phyloP scores from a whole-genome alignment of 2,113 vertebrate species.

The Passer domesticus region DNA sequence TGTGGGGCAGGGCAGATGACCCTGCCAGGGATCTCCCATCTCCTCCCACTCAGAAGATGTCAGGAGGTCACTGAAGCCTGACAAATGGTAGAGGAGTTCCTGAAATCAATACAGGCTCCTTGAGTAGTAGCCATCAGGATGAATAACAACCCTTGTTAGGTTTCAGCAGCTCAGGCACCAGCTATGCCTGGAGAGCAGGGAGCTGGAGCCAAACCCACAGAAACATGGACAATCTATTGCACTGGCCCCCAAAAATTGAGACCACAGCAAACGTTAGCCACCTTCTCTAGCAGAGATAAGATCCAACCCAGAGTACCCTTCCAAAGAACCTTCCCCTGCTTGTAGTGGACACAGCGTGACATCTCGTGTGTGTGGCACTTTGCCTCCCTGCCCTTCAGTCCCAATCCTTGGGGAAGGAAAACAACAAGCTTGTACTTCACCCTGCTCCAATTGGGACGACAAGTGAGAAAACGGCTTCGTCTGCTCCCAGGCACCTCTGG shows the following conservation, averaged over 20 bases:
- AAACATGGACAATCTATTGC: background rate
- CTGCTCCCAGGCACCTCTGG: background rate
- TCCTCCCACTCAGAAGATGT: background rate
- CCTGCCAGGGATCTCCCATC: background rate
- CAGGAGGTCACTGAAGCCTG: background rate
- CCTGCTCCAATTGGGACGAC: background rate
- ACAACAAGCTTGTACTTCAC: background rate
- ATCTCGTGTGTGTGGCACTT: background rate
- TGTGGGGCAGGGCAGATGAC: background rate
- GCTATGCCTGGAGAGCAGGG: background rate
- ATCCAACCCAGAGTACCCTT: background rate
- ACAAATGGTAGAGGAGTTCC: background rate
- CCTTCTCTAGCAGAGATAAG: background rate
- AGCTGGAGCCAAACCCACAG: background rate
- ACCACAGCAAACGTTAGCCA: background rate
- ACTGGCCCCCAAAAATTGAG: background rate
- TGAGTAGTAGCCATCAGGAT: background rate
- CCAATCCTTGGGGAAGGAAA: background rate
- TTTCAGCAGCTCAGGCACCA: background rate
- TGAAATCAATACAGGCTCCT: background rate
- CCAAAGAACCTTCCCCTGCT: background rate
- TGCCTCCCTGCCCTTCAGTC: background rate
- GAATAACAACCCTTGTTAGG: background rate
- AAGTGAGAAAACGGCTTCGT: background rate
- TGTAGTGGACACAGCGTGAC: fast-evolving